These are phyloP conservation scores for Willowsia nigromaculata DNA, from an alignment of 2,888 invertebrate genomes.

Conservation along the genomic window DNA sequence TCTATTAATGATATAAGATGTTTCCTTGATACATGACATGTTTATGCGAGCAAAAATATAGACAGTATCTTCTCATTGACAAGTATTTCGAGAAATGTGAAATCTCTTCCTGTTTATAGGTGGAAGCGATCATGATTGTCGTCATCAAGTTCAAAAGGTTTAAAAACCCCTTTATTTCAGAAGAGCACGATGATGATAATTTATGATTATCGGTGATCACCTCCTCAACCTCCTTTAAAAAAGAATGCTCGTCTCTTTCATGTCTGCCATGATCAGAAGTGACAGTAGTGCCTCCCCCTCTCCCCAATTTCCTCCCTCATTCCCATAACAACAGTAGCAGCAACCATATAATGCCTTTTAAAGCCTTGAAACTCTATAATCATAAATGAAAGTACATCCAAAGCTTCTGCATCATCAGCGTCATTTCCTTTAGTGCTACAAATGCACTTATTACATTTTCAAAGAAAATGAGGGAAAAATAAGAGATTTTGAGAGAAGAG, in stretches of 20 bases:
- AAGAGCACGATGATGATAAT: not conserved
- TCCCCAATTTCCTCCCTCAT: not conserved
- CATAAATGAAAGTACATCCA: not conserved
- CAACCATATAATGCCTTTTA: not conserved
- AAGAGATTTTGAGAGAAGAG: not conserved
- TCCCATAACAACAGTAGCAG: not conserved
- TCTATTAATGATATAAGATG: not conserved
- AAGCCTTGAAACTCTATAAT: not conserved
- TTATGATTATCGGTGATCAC: not conserved
- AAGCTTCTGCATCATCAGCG: not conserved
- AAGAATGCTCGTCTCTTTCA: not conserved
- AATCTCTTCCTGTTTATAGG: not conserved
- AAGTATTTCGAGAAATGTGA: conserved; percentile 1
- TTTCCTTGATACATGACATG: not conserved
- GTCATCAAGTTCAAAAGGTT: not conserved
- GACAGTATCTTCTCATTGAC: too few relatives aligned
- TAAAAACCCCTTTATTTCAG: not conserved
- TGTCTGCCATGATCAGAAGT: not conserved
- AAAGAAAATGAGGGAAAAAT: not conserved
- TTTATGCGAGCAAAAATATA: not conserved
- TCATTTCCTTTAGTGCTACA: not conserved
- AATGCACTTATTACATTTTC: not conserved
- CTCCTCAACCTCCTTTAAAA: not conserved
- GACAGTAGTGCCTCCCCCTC: not conserved
- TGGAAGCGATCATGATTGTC: not conserved